phyloP scores from a whole-genome alignment of 1,140 invertebrate genomes.

The Polyergus mexicanus region DNA sequence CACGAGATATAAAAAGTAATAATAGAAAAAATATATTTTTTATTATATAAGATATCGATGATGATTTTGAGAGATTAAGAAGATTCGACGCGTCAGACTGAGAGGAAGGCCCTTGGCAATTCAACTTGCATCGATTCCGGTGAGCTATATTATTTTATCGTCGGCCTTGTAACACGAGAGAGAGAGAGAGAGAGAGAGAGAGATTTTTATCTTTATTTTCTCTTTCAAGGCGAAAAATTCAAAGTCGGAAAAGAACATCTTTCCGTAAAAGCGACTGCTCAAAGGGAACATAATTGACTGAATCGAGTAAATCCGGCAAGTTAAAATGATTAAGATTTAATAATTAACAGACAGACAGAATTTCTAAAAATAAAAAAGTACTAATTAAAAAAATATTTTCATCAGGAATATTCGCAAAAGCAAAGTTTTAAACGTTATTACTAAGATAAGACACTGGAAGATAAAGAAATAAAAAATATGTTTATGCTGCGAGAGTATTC shows the following conservation, averaged over 20 bases:
- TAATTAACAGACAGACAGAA: neutral
- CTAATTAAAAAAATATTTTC: neutral
- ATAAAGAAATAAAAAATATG: conserved; percentile 6
- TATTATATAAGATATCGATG: conserved; percentile 45
- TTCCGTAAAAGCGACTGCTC: conserved; percentile 9
- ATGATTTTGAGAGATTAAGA: conserved; percentile 76
- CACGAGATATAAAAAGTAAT: conserved; percentile 66
- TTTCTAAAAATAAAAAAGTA: neutral
- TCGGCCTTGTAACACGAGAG: conserved; percentile 27
- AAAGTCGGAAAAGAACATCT: neutral
- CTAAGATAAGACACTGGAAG: conserved; percentile 7
- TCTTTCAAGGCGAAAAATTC: neutral
- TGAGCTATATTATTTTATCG: conserved; percentile 55
- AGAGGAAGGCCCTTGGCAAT: conserved; percentile 71
- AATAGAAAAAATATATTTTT: conserved; percentile 64
- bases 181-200: too few relatives aligned
- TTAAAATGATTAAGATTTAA: neutral
- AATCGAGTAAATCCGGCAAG: neutral
- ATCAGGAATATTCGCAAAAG: neutral
- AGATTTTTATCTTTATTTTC: conserved; percentile 3
- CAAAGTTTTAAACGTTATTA: neutral
- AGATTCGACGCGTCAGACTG: conserved; percentile 74
- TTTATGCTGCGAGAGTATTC: neutral
- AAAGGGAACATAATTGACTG: neutral
- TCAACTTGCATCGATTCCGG: conserved; percentile 64